A percentile compares a stretch with the other conserved stretches of the same genome.
These are phyloP conservation scores for Perccottus glenii DNA, from an alignment of 2,113 vertebrate genomes.

Conservation along the genomic window DNA sequence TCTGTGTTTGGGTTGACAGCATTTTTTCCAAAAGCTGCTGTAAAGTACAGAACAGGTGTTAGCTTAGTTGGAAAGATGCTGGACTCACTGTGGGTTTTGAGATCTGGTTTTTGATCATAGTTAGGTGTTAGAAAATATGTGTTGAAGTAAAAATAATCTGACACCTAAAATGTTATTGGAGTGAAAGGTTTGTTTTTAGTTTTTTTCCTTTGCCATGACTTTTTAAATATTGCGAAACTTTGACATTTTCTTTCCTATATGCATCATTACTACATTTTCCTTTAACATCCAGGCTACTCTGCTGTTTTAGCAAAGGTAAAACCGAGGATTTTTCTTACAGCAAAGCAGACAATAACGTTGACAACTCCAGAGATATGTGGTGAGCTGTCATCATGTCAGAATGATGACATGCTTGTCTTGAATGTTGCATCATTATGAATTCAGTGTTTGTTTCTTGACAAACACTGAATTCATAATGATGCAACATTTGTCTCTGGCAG, in stretches of 20 bases:
- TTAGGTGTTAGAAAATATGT: conserved; percentile 10
- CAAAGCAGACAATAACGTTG: no score
- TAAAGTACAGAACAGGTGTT: conserved; percentile 68
- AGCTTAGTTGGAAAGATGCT: conserved; percentile 50
- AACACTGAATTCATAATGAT: no score
- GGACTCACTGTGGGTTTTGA: conserved; percentile 21
- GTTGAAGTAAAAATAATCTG: conserved; percentile 4
- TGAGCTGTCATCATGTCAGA: no score
- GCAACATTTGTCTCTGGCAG: no score
- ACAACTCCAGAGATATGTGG: no score
- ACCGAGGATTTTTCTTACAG: no score
- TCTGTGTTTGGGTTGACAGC: conserved; percentile 52
- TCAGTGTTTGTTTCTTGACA: no score
- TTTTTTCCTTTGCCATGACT: background rate
- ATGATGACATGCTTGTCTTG: no score
- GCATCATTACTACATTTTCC: no score
- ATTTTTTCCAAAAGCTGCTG: conserved; percentile 54
- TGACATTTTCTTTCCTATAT: background rate
- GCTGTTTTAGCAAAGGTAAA: no score
- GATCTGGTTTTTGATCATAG: conserved; percentile 38
- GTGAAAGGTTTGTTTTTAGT: background rate
- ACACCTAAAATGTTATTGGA: background rate
- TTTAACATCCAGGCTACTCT: no score
- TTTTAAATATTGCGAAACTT: background rate
- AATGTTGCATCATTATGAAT: no score